Percentiles rank a stretch among this genome's conserved stretches.
Evolutionary conservation across 2,888 invertebrate species (phyloP).

Genomic region (Steinernema scapterisci): DNA sequence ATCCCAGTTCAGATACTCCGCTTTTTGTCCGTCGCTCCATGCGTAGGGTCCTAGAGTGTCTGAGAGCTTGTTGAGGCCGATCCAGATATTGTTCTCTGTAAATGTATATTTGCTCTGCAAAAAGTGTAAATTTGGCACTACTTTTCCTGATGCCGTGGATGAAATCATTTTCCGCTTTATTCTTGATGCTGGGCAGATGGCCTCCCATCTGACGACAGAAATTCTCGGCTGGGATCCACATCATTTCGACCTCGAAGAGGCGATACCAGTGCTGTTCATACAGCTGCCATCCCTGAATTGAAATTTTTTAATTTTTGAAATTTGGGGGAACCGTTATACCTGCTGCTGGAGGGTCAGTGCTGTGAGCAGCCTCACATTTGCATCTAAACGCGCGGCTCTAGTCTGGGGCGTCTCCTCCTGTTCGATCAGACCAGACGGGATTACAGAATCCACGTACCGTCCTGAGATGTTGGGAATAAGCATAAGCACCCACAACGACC

Average conservation of each 20-base stretch:
- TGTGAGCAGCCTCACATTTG: constrained; percentile 52
- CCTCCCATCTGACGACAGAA: constrained; percentile 63
- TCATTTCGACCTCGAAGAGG: constrained; percentile 60
- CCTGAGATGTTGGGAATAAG: background rate
- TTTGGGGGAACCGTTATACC: constrained; percentile 32
- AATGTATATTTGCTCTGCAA: no score
- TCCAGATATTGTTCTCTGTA: constrained; percentile 65
- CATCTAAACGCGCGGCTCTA: constrained; percentile 54
- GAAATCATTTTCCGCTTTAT: constrained; percentile 61
- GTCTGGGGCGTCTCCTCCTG: constrained; percentile 46
- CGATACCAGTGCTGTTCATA: constrained; percentile 59
- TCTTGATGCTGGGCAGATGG: constrained; percentile 57
- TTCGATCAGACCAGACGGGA: constrained; percentile 47
- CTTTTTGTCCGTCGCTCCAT: constrained; percentile 57
- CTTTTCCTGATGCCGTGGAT: constrained; percentile 61
- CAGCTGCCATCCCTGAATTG: constrained; percentile 53
- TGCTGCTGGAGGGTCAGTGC: constrained; percentile 49
- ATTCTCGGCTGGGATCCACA: constrained; percentile 65
- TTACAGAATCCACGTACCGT: constrained; percentile 41
- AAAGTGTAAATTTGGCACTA: no score
- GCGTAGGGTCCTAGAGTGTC: constrained; percentile 54
- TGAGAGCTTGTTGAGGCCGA: constrained; percentile 62
- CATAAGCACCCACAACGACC: background rate
- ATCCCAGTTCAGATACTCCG: constrained; percentile 61
- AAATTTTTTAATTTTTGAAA: background rate